Base-by-base conservation (phyloP, 2,797 vertebrate genomes). In the Atherinosoma microstoma region DNA sequence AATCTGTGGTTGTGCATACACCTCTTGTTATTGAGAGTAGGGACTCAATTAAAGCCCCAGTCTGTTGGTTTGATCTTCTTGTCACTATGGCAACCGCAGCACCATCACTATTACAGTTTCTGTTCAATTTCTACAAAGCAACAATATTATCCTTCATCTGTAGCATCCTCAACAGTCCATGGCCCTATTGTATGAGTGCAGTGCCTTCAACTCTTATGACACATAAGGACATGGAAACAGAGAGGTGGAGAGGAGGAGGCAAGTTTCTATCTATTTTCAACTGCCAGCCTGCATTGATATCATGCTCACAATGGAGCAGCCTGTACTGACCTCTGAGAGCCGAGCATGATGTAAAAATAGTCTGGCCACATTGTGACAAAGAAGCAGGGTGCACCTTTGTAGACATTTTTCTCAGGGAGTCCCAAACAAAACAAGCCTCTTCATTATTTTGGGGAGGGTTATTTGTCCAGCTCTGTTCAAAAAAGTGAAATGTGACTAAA, bases 81-180 rank as follows among this genome's bases (percentile, higher is more conserved):
- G 56, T 91, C 76, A 58, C 88, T 84, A 90, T 86, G 77, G 83
- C 84, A 89, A 90, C 86, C 61, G 75, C 20, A 40, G 60, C 70
- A 9, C 73, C 64, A 79, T 74, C 16, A 34, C 34, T 2, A 40
- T 22, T 63, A 72, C 32, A 3, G 38, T 63, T 67, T 60, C 68
- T 32, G 45, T 69, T 79, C 73, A 70, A 71, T 86, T 77, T 84
- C 27, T 72, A 62, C 67, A 71, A 80, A 75, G 71, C 35, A 75
- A 68, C 49, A 77, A 68, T 58, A 75, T 35, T 64, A 67, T 54
- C 62, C 68, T n/a, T 34, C 27, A 22, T 83, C 72, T 57, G 74
- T 57, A 8, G 68, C 22, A 45, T 76, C 76, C 65, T 84, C 69
- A 32, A 73, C 75, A 82, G 79, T 82, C 69, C 40, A 12, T 2